Percentiles rank a stretch among this genome's conserved stretches.
phyloP scores from a whole-genome alignment of 2,888 invertebrate genomes.

The Dysmachus trigonus region DNA sequence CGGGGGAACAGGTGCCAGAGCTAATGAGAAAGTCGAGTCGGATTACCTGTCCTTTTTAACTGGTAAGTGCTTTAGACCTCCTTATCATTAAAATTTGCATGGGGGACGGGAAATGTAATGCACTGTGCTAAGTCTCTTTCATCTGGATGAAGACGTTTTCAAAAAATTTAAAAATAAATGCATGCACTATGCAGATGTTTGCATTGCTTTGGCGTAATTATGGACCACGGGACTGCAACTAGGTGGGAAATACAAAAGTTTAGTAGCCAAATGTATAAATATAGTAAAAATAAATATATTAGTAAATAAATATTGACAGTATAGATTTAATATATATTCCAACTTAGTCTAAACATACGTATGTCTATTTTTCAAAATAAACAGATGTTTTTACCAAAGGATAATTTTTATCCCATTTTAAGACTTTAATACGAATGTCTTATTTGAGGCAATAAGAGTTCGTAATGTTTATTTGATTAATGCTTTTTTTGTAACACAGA shows the following conservation, averaged over 20 bases:
- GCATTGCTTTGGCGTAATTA: neutral
- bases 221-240: neutral
- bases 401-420: too few relatives aligned
- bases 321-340: too few relatives aligned
- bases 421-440: too few relatives aligned
- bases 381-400: too few relatives aligned
- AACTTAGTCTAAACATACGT: too few relatives aligned
- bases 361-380: too few relatives aligned
- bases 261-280: too few relatives aligned
- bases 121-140: neutral
- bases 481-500: too few relatives aligned
- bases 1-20: neutral
- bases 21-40: slow-evolving; percentile 22
- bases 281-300: neutral
- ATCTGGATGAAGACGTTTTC: neutral
- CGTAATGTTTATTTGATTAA: too few relatives aligned
- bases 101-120: too few relatives aligned
- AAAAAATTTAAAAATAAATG: neutral
- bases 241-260: neutral
- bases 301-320: too few relatives aligned
- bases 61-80: neutral
- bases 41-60: slow-evolving; percentile 18
- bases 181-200: neutral
- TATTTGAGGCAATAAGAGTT: too few relatives aligned
- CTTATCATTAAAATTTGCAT: neutral